These are phyloP conservation scores for Mylabris sibirica DNA, from an alignment of 2,888 invertebrate species.

Conservation along the genomic window DNA sequence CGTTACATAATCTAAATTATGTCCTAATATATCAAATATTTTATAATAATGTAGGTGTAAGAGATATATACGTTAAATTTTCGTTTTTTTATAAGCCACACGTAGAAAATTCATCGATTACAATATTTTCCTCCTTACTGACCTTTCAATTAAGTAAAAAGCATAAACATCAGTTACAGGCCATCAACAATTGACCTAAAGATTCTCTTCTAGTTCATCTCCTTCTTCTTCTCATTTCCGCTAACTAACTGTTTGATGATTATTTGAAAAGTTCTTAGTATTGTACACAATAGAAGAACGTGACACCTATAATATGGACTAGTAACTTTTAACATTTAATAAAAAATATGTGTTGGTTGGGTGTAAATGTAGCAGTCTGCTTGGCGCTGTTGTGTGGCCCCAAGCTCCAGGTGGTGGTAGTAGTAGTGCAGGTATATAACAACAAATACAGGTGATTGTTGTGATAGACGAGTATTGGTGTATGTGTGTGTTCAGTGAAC, in stretches of 20 bases:
- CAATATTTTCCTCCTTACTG: too few relatives aligned
- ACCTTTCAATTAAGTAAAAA: constrained; percentile 4
- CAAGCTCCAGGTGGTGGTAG: background rate
- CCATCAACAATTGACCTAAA: constrained; percentile 7
- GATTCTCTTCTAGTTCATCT: background rate
- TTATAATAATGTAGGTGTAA: background rate
- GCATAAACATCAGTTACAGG: background rate
- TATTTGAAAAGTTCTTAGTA: background rate
- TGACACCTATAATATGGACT: background rate
- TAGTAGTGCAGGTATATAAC: background rate
- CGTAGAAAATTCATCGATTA: too few relatives aligned
- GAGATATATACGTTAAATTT: background rate
- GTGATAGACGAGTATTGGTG: constrained; percentile 3
- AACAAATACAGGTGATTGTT: constrained; percentile 1
- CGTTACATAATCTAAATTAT: background rate
- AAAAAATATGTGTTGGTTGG: background rate
- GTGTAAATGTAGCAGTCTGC: background rate
- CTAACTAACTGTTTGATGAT: background rate
- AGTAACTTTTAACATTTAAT: constrained; percentile 10
- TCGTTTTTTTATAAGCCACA: background rate
- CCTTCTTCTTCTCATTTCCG: background rate
- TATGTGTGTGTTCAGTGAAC: background rate
- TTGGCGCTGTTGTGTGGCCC: constrained; percentile 2
- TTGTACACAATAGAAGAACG: constrained; percentile 1
- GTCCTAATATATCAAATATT: background rate